phyloP scores from a whole-genome alignment of 2,797 vertebrate genomes.

The Micrastur ruficollis region DNA sequence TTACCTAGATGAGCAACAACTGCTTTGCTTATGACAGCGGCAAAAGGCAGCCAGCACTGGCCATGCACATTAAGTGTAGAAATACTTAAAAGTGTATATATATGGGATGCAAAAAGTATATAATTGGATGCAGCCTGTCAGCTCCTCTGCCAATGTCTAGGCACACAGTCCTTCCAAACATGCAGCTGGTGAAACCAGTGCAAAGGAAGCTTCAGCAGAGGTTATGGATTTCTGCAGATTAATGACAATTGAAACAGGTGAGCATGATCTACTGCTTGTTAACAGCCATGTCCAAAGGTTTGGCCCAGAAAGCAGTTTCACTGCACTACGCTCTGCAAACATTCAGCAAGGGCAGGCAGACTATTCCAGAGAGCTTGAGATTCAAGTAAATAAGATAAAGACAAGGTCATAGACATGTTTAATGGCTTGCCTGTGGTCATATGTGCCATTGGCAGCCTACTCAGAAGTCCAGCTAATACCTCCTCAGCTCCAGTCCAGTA shows the following conservation, averaged over 20 bases:
- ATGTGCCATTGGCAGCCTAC: neutral
- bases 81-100: neutral
- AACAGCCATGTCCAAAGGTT: neutral
- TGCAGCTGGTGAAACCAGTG: neutral
- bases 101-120: too few relatives aligned
- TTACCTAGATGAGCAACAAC: neutral
- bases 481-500: neutral
- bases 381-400: neutral
- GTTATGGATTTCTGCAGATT: neutral
- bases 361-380: neutral
- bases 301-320: neutral
- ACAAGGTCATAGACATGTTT: neutral
- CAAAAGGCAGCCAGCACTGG: neutral
- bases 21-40: neutral
- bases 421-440: neutral
- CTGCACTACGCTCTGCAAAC: neutral
- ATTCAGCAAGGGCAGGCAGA: neutral
- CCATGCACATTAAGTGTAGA: neutral
- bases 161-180: neutral
- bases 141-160: neutral
- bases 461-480: neutral
- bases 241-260: neutral
- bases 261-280: neutral
- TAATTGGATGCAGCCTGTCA: neutral
- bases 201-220: neutral